phyloP scores from a whole-genome alignment of 1,140 invertebrate genomes.

The Drosophila orosa region DNA sequence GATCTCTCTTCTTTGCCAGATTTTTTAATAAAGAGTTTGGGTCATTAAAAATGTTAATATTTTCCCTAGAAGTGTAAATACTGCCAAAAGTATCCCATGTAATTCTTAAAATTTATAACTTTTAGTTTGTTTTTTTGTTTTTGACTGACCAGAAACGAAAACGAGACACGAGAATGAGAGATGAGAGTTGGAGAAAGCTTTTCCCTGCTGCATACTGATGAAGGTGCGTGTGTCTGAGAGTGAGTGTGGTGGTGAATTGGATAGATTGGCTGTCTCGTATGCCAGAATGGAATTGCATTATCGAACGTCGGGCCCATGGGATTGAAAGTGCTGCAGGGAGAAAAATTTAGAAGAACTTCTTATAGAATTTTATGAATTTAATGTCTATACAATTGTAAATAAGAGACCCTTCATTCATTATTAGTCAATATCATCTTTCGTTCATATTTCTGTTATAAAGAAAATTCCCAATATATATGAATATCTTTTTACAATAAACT shows the following conservation, averaged over 20 bases:
- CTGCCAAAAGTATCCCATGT: constrained; percentile 40
- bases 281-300: constrained; percentile 80
- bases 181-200: constrained; percentile 54
- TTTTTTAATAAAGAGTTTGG: fast-evolving
- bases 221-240: constrained; percentile 41
- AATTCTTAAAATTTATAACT: constrained; percentile 71
- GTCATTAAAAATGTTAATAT: neutral
- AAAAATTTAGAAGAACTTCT: neutral
- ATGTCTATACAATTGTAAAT: neutral
- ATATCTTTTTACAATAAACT: too few relatives aligned
- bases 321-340: constrained; percentile 11
- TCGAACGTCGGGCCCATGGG: constrained; percentile 59
- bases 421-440: neutral
- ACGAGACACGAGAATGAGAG: constrained; percentile 12
- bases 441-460: neutral
- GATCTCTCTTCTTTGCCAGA: too few relatives aligned
- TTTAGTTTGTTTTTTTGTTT: constrained; percentile 59
- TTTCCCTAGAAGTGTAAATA: constrained; percentile 1
- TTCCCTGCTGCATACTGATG: constrained; percentile 77
- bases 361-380: neutral
- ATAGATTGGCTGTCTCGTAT: constrained; percentile 79
- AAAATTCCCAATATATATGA: too few relatives aligned
- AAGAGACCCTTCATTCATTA: too few relatives aligned
- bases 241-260: constrained; percentile 55
- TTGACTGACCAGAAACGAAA: constrained; percentile 36